A percentile compares a stretch with the other conserved stretches of the same genome.
These are phyloP conservation scores for Mormyrus iriodes DNA, from an alignment of 2,113 vertebrate genomes.

Conservation along the genomic window DNA sequence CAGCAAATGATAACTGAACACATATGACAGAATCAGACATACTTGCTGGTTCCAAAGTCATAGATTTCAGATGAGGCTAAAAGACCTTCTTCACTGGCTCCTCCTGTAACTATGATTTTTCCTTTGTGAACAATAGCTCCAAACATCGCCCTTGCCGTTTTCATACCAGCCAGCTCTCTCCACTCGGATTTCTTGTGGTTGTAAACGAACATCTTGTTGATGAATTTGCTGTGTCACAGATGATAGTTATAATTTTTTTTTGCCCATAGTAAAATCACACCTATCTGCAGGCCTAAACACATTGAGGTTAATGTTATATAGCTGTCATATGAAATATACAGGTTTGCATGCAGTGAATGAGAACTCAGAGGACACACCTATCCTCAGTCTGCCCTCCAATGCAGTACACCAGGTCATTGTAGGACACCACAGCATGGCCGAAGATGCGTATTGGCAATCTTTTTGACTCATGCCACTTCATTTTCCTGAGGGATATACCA, in stretches of 20 bases:
- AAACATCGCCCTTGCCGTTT: conserved; percentile 86
- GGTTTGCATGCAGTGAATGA: neutral
- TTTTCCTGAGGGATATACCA: conserved; percentile 61
- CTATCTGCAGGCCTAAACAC: neutral
- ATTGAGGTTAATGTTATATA: neutral
- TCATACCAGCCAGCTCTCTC: conserved; percentile 92
- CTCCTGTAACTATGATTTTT: conserved; percentile 82
- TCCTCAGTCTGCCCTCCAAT: conserved; percentile 94
- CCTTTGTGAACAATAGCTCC: conserved; percentile 81
- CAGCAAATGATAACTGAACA: neutral
- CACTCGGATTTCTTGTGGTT: conserved; percentile 94
- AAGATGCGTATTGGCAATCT: conserved; percentile 87
- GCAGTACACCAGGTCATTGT: conserved; percentile 85
- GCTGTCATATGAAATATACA: no score
- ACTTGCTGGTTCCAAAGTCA: conserved; percentile 92
- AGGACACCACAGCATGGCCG: conserved; percentile 81
- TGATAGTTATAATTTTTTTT: neutral
- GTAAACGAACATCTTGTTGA: conserved; percentile 86
- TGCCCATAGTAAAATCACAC: neutral
- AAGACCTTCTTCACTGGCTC: conserved; percentile 87
- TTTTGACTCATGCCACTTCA: conserved; percentile 89
- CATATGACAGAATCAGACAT: conserved; percentile 38
- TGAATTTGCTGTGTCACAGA: conserved; percentile 70
- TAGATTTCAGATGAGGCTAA: conserved; percentile 81
- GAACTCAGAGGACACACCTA: conserved; percentile 68